Evolutionary conservation across 2,797 vertebrate genomes (phyloP).

Genomic region (Melanotaenia boesemani): DNA sequence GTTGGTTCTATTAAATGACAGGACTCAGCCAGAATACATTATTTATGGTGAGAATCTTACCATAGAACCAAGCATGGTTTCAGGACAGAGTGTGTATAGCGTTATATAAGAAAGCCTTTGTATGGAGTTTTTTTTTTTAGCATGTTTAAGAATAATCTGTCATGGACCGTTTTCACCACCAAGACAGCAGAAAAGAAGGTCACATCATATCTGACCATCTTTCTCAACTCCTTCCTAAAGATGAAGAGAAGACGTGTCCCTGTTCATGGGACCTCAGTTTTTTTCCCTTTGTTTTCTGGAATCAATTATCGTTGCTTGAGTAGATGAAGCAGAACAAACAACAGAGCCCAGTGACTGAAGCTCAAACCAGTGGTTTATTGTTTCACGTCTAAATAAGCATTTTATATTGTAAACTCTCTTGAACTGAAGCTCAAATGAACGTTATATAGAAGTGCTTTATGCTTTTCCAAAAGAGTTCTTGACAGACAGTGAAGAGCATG

Average conservation of each 20-base stretch:
- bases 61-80: too few relatives aligned
- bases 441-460: constrained; percentile 50
- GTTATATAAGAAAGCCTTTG: background rate
- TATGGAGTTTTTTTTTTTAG: constrained; percentile 17
- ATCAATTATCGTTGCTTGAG: constrained; percentile 62
- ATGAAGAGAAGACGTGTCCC: constrained; percentile 20
- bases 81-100: constrained; percentile 2
- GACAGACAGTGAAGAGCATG: constrained; percentile 50
- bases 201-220: constrained; percentile 36
- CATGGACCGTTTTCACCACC: constrained; percentile 34
- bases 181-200: constrained; percentile 12
- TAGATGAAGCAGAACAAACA: constrained; percentile 64
- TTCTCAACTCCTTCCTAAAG: constrained; percentile 6
- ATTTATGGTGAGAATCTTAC: too few relatives aligned
- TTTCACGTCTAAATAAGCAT: constrained; percentile 60
- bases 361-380: constrained; percentile 60
- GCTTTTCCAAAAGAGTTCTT: constrained; percentile 57
- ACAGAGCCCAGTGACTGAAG: constrained; percentile 30
- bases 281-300: constrained; percentile 58
- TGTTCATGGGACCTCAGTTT: constrained; percentile 18
- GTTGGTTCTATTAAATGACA: too few relatives aligned
- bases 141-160: constrained; percentile 5
- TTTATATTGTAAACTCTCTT: constrained; percentile 37
- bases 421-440: constrained; percentile 29
- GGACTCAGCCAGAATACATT: too few relatives aligned